A percentile compares a stretch with the other conserved stretches of the same genome.
phyloP scores from a whole-genome alignment of 2,888 invertebrate genomes.

The Drosophila nr. fundita region DNA sequence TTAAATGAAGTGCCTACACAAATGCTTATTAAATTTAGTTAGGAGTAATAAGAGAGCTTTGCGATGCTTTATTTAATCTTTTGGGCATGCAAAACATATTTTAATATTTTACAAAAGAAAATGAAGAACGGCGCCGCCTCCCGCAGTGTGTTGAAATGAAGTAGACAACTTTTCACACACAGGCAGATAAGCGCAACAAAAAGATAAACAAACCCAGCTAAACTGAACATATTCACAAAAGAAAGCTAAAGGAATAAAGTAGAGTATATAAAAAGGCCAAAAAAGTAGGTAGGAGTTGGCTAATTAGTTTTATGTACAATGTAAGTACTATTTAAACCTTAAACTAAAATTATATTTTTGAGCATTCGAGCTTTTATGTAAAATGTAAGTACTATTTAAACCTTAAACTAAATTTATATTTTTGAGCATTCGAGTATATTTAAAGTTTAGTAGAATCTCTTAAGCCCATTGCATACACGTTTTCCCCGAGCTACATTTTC shows the following conservation, averaged over 20 bases:
- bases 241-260: not conserved
- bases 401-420: not conserved
- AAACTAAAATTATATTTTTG: not conserved
- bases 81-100: constrained; percentile 31
- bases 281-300: not conserved
- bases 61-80: not conserved
- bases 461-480: not conserved
- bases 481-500: not conserved
- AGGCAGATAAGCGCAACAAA: constrained; percentile 39
- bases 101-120: constrained; percentile 25
- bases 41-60: not conserved
- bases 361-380: not conserved
- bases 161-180: constrained; percentile 34
- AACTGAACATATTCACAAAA: not conserved
- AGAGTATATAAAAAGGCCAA: rapidly evolving
- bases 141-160: constrained; percentile 19
- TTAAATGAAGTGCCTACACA: not conserved
- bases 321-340: not conserved
- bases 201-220: not conserved
- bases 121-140: not conserved
- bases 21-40: not conserved
- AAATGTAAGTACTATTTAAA: not conserved
- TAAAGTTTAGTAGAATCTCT: not conserved
- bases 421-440: not conserved
- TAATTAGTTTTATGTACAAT: not conserved